A percentile compares a stretch with the other conserved stretches of the same genome.
These are phyloP conservation scores for Calypte anna DNA, from an alignment of 2,113 vertebrate species.

Conservation along the genomic window DNA sequence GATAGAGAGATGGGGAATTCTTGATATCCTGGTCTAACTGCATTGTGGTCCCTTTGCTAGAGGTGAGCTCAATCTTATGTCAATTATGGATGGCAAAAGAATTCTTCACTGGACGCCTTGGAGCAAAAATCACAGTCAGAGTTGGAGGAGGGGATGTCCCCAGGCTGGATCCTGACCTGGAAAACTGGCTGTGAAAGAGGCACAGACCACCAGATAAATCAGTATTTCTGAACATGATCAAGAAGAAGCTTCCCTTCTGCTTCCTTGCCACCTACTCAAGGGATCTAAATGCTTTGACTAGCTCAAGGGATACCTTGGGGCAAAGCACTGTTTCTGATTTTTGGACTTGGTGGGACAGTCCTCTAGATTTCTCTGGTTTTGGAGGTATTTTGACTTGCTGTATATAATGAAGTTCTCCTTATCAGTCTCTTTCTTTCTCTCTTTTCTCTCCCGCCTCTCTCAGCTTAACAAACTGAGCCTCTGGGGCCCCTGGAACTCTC, in stretches of 20 bases:
- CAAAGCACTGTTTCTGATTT: neutral
- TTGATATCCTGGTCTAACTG: neutral
- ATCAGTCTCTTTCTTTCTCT: neutral
- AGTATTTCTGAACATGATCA: neutral
- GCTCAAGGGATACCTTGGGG: neutral
- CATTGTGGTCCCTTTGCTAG: neutral
- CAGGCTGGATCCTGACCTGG: conserved; percentile 17
- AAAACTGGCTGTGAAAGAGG: neutral
- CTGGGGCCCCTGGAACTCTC: neutral
- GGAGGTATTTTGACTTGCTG: neutral
- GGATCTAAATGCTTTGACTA: neutral
- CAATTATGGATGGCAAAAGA: neutral
- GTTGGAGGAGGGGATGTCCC: neutral
- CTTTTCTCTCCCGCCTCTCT: neutral
- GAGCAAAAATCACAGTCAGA: neutral
- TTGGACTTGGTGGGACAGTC: neutral
- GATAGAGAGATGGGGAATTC: neutral
- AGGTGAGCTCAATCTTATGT: neutral
- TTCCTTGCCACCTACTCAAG: neutral
- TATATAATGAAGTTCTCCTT: neutral
- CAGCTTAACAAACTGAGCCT: conserved; percentile 22
- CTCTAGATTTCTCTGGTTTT: neutral
- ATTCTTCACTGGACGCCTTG: neutral
- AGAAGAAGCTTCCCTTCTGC: neutral
- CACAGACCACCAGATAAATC: neutral